Conservation (phyloP, 2,113 vertebrate species). For the Odocoileus virginianus region DNA sequence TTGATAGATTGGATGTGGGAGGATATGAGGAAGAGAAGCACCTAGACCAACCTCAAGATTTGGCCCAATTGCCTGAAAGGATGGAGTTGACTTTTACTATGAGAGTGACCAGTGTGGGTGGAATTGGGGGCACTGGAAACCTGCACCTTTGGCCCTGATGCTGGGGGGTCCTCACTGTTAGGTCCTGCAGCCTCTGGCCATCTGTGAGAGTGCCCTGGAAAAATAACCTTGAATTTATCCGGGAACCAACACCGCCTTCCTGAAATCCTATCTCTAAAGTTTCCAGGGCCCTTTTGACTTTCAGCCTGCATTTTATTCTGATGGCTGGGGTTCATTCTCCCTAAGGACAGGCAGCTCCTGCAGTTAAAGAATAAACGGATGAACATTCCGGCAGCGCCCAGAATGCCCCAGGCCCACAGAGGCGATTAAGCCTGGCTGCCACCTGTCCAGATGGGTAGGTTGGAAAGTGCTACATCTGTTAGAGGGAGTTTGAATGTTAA, state of each 20-base stretch:
- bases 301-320: neutral
- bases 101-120: neutral
- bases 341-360: neutral
- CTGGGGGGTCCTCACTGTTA: neutral
- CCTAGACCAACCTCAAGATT: neutral
- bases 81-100: neutral
- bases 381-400: neutral
- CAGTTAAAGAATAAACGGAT: neutral
- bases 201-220: neutral
- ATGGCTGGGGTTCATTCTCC: neutral
- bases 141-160: neutral
- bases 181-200: neutral
- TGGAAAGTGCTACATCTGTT: constrained; percentile 36
- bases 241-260: neutral
- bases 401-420: neutral
- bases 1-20: neutral
- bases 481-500: constrained; percentile 47
- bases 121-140: neutral
- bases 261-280: neutral
- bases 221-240: neutral
- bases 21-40: neutral
- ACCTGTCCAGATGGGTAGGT: constrained; percentile 29
- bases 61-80: neutral
- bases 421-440: constrained; percentile 31
- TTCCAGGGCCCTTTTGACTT: neutral